phyloP scores from a whole-genome alignment of 2,888 invertebrate genomes.

The Marasmarcha lunaedactyla region DNA sequence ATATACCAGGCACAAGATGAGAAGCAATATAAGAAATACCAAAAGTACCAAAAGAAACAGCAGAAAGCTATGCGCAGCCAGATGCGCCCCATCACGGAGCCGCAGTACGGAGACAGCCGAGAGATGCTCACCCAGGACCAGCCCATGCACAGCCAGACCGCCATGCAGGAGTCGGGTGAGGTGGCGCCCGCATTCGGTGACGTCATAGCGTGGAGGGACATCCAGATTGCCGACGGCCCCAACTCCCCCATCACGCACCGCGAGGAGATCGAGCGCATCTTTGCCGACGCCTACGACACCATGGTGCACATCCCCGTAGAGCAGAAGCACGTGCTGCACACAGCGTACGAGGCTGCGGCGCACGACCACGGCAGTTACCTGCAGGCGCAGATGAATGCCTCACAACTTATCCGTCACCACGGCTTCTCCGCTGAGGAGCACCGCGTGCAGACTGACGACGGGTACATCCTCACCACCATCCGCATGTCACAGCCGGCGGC shows the following conservation, averaged over 20 bases:
- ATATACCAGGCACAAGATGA: constrained; percentile 10
- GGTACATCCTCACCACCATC: constrained; percentile 51
- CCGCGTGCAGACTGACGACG: constrained; percentile 47
- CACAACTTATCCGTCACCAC: constrained; percentile 40
- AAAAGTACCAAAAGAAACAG: constrained; percentile 12
- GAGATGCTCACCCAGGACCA: not conserved
- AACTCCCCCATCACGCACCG: constrained; percentile 22
- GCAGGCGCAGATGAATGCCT: constrained; percentile 31
- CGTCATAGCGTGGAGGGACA: constrained; percentile 29
- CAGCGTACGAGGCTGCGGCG: constrained; percentile 23
- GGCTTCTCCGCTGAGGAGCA: constrained; percentile 45
- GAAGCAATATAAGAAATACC: constrained; percentile 20
- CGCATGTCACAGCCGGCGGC: constrained; percentile 40
- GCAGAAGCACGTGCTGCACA: constrained; percentile 35
- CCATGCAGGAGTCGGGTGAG: too few relatives aligned
- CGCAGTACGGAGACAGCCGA: constrained; percentile 17
- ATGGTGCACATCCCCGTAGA: constrained; percentile 35
- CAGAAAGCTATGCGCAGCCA: constrained; percentile 6
- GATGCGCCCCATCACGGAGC: constrained; percentile 19
- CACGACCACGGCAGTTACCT: constrained; percentile 20
- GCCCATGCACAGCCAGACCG: not conserved
- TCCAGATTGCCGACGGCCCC: constrained; percentile 27
- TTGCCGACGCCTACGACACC: constrained; percentile 35
- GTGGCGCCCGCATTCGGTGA: constrained; percentile 23
- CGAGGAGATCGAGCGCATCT: constrained; percentile 38